A percentile compares a stretch with the other conserved stretches of the same genome.
These are phyloP conservation scores for Dicycla oo DNA, from an alignment of 2,888 invertebrate genomes.

Conservation along the genomic window DNA sequence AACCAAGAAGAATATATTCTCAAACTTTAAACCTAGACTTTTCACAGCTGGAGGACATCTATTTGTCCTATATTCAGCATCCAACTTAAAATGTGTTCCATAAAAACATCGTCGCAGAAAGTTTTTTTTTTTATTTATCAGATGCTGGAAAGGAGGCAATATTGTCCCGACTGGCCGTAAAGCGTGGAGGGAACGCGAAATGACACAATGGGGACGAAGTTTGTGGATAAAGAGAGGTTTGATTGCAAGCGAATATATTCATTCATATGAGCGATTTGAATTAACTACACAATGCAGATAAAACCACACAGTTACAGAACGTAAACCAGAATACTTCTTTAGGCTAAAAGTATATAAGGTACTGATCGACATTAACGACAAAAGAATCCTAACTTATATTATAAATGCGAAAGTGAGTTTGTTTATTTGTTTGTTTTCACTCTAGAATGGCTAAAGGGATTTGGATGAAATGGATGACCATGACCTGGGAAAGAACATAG, in stretches of 20 bases:
- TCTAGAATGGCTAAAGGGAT: no score
- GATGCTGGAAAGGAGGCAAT: constrained; percentile 64
- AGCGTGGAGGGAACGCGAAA: constrained; percentile 58
- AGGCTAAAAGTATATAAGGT: no score
- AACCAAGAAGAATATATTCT: neutral
- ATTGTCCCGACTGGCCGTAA: constrained; percentile 69
- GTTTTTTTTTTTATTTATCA: constrained; percentile 68
- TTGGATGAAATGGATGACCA: no score
- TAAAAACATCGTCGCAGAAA: constrained; percentile 53
- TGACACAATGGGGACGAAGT: constrained; percentile 54
- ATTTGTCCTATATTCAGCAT: constrained; percentile 37
- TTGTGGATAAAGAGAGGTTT: constrained; percentile 23
- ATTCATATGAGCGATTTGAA: constrained; percentile 11
- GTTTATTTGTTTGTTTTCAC: no score
- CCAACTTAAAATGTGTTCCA: constrained; percentile 51
- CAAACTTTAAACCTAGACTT: constrained; percentile 7
- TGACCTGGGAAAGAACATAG: no score
- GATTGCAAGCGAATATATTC: constrained; percentile 24
- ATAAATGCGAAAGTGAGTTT: no score
- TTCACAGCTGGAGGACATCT: constrained; percentile 13
- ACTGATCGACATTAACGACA: neutral
- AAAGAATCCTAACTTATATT: no score
- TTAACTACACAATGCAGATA: neutral
- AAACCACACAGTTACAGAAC: neutral
- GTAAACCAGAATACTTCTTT: neutral